Percentiles rank a stretch among this genome's conserved stretches.
phyloP scores from a whole-genome alignment of 30 jellyfish, hydroid and myxozoan genomes.

The Hydractinia echinata region DNA sequence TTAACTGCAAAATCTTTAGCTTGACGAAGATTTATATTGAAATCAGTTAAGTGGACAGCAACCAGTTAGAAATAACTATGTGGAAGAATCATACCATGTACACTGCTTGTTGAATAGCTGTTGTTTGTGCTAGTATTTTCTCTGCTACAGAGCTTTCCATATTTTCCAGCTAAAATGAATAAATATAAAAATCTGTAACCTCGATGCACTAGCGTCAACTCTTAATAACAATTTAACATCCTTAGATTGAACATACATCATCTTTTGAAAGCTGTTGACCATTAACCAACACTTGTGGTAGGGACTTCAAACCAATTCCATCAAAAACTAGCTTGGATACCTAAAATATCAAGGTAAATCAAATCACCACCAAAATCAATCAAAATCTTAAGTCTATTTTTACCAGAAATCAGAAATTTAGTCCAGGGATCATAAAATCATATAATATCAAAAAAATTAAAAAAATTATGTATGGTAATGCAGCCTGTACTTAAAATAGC shows the following conservation, averaged over 20 bases:
- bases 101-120: slow-evolving; percentile 75
- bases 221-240: too few species aligned
- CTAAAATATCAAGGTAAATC: slow-evolving; percentile 23
- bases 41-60: too few species aligned
- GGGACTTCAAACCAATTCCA: slow-evolving; percentile 54
- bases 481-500: too few species aligned
- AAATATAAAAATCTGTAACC: not conserved
- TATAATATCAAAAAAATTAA: too few species aligned
- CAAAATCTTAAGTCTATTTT: too few species aligned
- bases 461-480: too few species aligned
- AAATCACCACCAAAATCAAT: not conserved
- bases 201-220: too few species aligned
- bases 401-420: too few species aligned
- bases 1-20: too few species aligned
- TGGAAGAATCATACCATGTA: slow-evolving; percentile 47
- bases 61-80: too few species aligned
- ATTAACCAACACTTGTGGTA: slow-evolving; percentile 64
- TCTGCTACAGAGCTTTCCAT: slow-evolving; percentile 62
- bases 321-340: slow-evolving; percentile 51
- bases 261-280: slow-evolving; percentile 50
- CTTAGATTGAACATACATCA: slow-evolving; percentile 40
- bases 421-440: too few species aligned
- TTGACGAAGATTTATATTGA: too few species aligned
- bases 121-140: slow-evolving; percentile 57
- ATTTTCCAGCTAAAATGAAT: slow-evolving; percentile 37